Evolutionary conservation across 2,797 vertebrate species (phyloP).

Genomic region (Rhinoraja longicauda): DNA sequence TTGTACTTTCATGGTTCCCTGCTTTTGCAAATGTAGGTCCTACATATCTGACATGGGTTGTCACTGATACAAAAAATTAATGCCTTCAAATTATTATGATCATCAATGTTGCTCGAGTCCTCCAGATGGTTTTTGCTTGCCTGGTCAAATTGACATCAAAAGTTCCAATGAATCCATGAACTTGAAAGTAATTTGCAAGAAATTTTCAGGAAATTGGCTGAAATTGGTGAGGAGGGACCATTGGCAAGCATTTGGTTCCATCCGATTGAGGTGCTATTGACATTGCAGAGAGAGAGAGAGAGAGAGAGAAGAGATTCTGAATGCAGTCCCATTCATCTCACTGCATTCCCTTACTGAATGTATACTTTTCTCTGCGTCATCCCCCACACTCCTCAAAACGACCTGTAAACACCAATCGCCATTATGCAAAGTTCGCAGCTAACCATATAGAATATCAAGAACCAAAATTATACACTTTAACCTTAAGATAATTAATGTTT

Average conservation of each 20-base stretch:
- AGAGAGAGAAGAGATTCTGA: background rate
- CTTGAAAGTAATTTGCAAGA: background rate
- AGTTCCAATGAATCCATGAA: background rate
- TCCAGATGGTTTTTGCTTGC: background rate
- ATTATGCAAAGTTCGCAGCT: background rate
- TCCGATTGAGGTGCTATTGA: background rate
- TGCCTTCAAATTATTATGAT: too few relatives aligned
- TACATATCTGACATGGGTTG: background rate
- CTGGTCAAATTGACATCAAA: background rate
- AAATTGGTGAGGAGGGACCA: too few relatives aligned
- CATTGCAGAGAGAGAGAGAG: background rate
- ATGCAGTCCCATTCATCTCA: background rate
- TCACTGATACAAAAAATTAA: background rate
- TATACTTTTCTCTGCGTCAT: background rate
- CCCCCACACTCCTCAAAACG: background rate
- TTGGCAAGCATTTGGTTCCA: background rate
- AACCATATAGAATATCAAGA: background rate
- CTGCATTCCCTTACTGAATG: background rate
- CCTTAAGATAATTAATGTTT: conserved; percentile 14
- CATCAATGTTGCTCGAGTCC: background rate
- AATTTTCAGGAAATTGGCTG: too few relatives aligned
- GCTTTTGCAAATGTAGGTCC: background rate
- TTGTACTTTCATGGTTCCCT: background rate
- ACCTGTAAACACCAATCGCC: background rate
- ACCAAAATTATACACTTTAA: background rate